phyloP scores from a whole-genome alignment of 2,888 invertebrate species.

The Acanthosepion lycidas region DNA sequence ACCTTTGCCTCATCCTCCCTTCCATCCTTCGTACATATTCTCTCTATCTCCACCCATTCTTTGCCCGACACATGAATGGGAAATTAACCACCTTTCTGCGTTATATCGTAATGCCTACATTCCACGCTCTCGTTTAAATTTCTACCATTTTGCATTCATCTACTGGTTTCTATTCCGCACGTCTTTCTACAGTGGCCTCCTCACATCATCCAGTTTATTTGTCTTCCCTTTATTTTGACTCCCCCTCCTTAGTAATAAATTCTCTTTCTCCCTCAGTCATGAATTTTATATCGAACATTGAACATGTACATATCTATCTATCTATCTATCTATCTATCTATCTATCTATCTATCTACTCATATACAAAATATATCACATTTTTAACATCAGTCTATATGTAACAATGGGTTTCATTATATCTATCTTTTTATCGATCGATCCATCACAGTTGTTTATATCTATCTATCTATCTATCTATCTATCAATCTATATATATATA shows the following conservation, averaged over 20 bases:
- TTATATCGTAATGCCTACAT: background rate
- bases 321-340: background rate
- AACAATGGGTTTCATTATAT: no score
- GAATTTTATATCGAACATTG: background rate
- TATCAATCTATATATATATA: no score
- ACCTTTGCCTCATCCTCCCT: background rate
- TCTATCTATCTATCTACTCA: background rate
- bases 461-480: no score
- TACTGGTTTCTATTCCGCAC: background rate
- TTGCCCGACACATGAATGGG: background rate
- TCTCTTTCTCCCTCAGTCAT: background rate
- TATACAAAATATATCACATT: background rate
- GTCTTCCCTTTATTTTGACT: background rate
- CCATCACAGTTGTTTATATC: no score
- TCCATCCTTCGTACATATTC: background rate
- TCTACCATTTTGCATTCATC: background rate
- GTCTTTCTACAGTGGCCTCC: background rate
- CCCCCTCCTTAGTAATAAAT: background rate
- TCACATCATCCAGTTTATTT: no score
- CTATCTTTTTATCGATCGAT: no score
- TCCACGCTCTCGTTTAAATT: background rate
- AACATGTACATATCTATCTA: background rate
- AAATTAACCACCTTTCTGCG: conserved; percentile 11
- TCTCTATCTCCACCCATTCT: background rate
- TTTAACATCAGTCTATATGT: no score